Base-by-base conservation (phyloP, 2,797 vertebrate genomes). In the Myotis findleyi region DNA sequence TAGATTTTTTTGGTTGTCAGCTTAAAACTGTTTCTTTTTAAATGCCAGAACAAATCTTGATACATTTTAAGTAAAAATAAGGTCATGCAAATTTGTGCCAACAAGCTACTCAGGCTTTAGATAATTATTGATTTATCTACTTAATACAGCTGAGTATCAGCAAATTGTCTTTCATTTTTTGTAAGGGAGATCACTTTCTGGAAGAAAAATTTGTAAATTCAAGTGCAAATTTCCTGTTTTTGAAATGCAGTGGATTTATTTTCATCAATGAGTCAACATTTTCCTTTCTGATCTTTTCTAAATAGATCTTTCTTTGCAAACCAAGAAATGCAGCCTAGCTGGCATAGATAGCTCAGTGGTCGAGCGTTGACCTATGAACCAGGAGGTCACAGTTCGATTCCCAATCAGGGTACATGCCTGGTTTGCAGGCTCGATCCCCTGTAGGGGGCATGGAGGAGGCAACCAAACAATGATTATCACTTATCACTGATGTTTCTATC, bases 41-140 rank as follows among this genome's bases (percentile, higher is more conserved):
- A 95, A 95, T 81, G 66, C 49, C 41, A 94, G 83, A 59, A 95
- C 89, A 95, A 98, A 97, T 96, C 93, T 96, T 98, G 95, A 97
- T 72, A 97, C 92, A 97, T 97, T 95, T 95, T 96, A 92, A 95
- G 88, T 76, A 92, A 97, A 98, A 98, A 98, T 83, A 89, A 93
- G 89, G 95, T 92, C 96, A 84, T 80, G 13, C 57, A 95, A 92
- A 59, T 97, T 95, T 95, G 92, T 96, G 97, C 98, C 98, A 98
- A 98, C 94, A 98, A 98, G 92, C 96, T 98, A 98, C 98, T 98
- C 97, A 97, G 88, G 93, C 94, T 98, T 97, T 97, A 96, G 96
- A 87, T 89, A 96, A 85, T 79, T 98, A 98, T 98, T 98, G 98
- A 98, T 98, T 98, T 97, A 97, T 95, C 97, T 97, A 62, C 95